These are phyloP conservation scores for Hedychridium roseum DNA, from an alignment of 2,888 invertebrate species.

Conservation along the genomic window DNA sequence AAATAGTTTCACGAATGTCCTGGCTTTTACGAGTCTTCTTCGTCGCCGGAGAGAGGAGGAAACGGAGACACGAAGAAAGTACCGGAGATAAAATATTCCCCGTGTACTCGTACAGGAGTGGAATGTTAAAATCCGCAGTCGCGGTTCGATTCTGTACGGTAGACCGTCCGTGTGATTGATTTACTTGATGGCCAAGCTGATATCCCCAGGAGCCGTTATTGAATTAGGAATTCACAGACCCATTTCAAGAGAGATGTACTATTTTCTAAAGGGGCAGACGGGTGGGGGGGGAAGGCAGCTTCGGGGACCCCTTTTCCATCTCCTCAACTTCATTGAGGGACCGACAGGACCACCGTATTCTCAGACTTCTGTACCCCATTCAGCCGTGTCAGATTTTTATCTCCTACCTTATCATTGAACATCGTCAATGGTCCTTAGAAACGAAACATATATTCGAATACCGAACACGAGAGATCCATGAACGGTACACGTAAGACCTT, in stretches of 20 bases:
- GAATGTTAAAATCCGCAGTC: not conserved
- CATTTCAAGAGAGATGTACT: too few species aligned
- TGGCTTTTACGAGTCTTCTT: slow-evolving; percentile 40
- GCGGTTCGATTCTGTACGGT: too few species aligned
- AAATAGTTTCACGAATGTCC: slow-evolving; percentile 44
- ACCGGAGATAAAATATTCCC: not conserved
- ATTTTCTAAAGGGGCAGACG: slow-evolving; percentile 2
- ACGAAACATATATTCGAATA: too few species aligned
- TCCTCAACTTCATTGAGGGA: slow-evolving; percentile 10
- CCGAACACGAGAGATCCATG: too few species aligned
- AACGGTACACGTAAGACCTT: too few species aligned
- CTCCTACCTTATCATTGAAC: slow-evolving; percentile 35
- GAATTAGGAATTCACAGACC: too few species aligned
- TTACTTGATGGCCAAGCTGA: too few species aligned
- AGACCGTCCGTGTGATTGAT: too few species aligned
- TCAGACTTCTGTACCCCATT: slow-evolving; percentile 14
- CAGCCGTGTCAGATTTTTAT: slow-evolving; percentile 33
- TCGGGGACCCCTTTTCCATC: too few species aligned
- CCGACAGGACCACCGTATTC: slow-evolving; percentile 1
- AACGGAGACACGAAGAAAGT: slow-evolving; percentile 15
- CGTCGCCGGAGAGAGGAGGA: slow-evolving; percentile 7
- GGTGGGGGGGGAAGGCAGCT: not conserved
- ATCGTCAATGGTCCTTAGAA: too few species aligned
- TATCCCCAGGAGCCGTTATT: too few species aligned
- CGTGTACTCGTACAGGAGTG: not conserved